Percentiles rank a stretch among this genome's conserved stretches.
These are phyloP conservation scores for Drosophila pseudotalamancana DNA, from an alignment of 2,888 invertebrate genomes.

Conservation along the genomic window DNA sequence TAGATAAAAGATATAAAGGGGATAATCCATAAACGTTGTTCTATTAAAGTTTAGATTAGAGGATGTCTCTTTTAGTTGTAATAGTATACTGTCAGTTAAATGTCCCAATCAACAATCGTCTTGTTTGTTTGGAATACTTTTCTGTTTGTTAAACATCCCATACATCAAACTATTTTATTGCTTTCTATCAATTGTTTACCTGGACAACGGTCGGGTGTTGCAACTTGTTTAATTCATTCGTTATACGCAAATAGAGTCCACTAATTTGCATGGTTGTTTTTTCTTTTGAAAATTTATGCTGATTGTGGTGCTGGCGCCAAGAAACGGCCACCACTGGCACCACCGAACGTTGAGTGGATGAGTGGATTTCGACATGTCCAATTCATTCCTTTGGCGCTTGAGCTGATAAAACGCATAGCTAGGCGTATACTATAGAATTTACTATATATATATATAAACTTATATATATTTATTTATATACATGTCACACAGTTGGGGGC, in stretches of 20 bases:
- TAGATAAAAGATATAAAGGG: no score
- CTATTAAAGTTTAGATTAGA: no score
- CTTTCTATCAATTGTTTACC: conserved; percentile 2
- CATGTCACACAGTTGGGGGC: conserved; percentile 4
- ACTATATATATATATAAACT: not conserved
- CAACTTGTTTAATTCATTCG: conserved; percentile 30
- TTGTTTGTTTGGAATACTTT: no score
- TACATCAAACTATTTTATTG: not conserved
- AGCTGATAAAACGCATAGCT: conserved; percentile 26
- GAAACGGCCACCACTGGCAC: conserved; percentile 18
- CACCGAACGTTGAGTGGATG: conserved; percentile 2
- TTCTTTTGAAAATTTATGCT: conserved; percentile 46
- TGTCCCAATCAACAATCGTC: no score
- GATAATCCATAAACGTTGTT: no score
- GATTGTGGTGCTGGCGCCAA: conserved; percentile 52
- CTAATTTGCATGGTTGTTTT: conserved; percentile 44
- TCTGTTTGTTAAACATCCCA: no score
- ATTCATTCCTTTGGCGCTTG: conserved; percentile 32
- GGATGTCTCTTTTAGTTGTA: not conserved
- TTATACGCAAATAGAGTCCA: conserved; percentile 27
- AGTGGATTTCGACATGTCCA: conserved; percentile 22
- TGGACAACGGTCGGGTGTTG: not conserved
- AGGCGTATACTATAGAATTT: conserved; percentile 1
- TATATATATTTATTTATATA: not conserved
- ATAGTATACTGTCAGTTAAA: no score